A percentile compares a stretch with the other conserved stretches of the same genome.
These are phyloP conservation scores for Scarus forsteni DNA, from an alignment of 2,797 vertebrate genomes.

Conservation along the genomic window DNA sequence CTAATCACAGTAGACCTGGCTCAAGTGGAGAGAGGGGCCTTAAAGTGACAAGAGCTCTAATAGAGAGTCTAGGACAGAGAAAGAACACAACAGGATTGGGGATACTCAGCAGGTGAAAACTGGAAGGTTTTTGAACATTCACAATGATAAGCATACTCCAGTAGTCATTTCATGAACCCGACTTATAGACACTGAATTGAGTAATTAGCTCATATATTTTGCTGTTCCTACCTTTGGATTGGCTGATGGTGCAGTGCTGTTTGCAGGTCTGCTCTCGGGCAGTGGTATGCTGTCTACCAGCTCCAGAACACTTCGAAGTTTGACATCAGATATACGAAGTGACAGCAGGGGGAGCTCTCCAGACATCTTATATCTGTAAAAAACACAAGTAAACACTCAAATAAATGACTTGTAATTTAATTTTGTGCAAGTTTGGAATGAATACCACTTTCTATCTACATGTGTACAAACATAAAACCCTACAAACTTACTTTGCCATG, in stretches of 20 bases:
- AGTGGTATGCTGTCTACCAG: conserved; percentile 95
- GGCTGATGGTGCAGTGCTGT: conserved; percentile 64
- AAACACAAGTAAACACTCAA: conserved; percentile 1
- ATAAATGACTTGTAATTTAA: background rate
- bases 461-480: no score
- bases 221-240: conserved; percentile 79
- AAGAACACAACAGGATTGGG: no score
- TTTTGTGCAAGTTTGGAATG: background rate
- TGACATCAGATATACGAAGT: conserved; percentile 93
- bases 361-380: conserved; percentile 91
- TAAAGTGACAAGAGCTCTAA: no score
- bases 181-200: no score
- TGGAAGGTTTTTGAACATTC: no score
- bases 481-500: conserved; percentile 93
- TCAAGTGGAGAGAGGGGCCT: no score
- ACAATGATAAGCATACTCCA: no score
- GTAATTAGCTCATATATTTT: background rate
- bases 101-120: no score
- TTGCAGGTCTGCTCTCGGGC: conserved; percentile 83
- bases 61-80: no score
- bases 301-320: conserved; percentile 90
- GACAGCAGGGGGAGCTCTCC: conserved; percentile 93
- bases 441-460: no score
- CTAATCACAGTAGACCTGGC: no score
- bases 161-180: no score